phyloP scores from a whole-genome alignment of 2,113 vertebrate genomes.

The Pachypanchax playfairii region DNA sequence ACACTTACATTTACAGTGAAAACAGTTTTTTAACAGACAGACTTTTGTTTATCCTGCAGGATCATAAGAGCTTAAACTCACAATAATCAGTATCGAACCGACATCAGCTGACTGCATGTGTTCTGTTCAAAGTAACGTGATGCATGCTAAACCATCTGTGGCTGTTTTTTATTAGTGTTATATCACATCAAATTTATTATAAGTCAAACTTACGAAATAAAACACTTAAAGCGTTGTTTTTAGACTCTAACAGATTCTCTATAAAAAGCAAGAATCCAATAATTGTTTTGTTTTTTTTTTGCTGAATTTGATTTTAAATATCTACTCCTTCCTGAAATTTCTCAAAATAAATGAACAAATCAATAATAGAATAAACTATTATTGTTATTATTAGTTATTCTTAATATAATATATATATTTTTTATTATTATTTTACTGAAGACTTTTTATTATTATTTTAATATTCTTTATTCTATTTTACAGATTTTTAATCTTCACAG shows the following conservation, averaged over 20 bases:
- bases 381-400: too few relatives aligned
- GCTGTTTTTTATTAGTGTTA: conserved; percentile 30
- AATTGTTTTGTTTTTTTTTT: too few relatives aligned
- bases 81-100: conserved; percentile 18
- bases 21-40: conserved; percentile 41
- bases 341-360: too few relatives aligned
- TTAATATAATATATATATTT: too few relatives aligned
- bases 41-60: conserved; percentile 34
- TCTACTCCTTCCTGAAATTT: too few relatives aligned
- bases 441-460: too few relatives aligned
- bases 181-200: conserved; percentile 31
- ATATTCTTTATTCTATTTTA: too few relatives aligned
- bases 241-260: background rate
- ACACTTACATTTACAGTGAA: conserved; percentile 19
- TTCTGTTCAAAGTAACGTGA: conserved; percentile 22
- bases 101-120: conserved; percentile 42
- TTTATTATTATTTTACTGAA: too few relatives aligned
- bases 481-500: too few relatives aligned
- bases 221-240: conserved; percentile 3
- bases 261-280: too few relatives aligned
- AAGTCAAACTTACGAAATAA: conserved; percentile 28
- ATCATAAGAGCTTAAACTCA: conserved; percentile 39
- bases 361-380: too few relatives aligned
- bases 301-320: too few relatives aligned
- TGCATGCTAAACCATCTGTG: conserved; percentile 19